Percentiles rank a stretch among this genome's conserved stretches.
These are phyloP conservation scores for Ditula angustiorana DNA, from an alignment of 2,888 invertebrate species.

Conservation along the genomic window DNA sequence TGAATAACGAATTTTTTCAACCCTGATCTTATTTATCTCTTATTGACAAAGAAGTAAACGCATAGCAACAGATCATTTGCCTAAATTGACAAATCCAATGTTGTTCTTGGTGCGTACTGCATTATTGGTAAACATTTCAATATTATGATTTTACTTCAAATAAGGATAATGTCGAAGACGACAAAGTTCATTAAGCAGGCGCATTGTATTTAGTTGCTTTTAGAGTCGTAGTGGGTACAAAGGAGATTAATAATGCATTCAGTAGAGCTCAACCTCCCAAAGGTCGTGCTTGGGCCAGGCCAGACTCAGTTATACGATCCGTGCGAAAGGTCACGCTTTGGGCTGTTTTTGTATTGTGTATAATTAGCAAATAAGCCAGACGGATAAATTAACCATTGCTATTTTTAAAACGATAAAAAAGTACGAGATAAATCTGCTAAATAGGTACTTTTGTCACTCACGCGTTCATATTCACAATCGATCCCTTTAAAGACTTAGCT, in stretches of 20 bases:
- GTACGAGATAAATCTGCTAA: background rate
- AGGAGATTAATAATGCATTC: slow-evolving; percentile 69
- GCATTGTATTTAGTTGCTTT: background rate
- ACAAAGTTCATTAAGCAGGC: background rate
- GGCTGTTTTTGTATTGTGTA: slow-evolving; percentile 50
- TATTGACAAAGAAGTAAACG: background rate
- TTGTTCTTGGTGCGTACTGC: background rate
- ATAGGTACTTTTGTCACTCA: background rate
- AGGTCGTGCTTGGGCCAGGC: slow-evolving; percentile 67
- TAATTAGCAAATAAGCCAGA: slow-evolving; percentile 13
- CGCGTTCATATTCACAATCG: background rate
- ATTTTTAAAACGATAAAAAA: background rate
- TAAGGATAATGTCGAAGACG: background rate
- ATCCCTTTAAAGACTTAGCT: background rate
- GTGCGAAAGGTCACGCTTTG: slow-evolving; percentile 67
- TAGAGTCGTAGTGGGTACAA: slow-evolving; percentile 48
- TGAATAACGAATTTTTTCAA: too few relatives aligned
- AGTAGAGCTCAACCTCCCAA: slow-evolving; percentile 61
- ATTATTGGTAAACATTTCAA: background rate
- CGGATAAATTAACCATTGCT: slow-evolving; percentile 1
- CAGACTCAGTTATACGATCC: slow-evolving; percentile 65
- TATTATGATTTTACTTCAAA: background rate
- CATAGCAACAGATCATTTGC: background rate
- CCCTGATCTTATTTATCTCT: too few relatives aligned
- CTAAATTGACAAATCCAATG: background rate